Evolutionary conservation across 2,888 invertebrate species (phyloP).

Genomic region (Eurytoma californica): DNA sequence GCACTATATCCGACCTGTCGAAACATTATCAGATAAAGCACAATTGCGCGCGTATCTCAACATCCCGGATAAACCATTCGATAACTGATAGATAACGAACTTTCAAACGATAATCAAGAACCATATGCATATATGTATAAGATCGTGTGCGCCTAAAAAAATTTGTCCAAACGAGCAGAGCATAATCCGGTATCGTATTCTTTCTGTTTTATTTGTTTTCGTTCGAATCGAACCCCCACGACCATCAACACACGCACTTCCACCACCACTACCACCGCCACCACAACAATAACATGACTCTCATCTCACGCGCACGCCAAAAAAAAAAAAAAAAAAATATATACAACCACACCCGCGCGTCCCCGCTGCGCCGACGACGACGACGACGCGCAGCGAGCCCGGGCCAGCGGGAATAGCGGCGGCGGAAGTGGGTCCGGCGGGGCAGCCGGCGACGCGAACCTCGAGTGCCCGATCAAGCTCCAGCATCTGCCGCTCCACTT

Average conservation of each 20-base stretch:
- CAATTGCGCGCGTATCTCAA: too few species aligned
- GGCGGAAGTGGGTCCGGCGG: slow-evolving; percentile 34
- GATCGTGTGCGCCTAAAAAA: too few species aligned
- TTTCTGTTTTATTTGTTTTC: slow-evolving; percentile 33
- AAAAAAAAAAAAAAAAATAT: too few species aligned
- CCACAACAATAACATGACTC: too few species aligned
- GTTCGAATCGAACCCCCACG: background rate
- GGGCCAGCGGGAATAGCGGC: slow-evolving; percentile 6
- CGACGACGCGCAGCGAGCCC: slow-evolving; percentile 1
- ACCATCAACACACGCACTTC: too few species aligned
- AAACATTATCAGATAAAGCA: too few species aligned
- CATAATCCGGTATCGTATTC: slow-evolving; percentile 4
- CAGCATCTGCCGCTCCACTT: slow-evolving; percentile 70
- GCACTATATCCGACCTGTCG: too few species aligned
- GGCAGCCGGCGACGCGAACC: slow-evolving; percentile 64
- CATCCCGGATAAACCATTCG: too few species aligned
- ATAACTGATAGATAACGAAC: too few species aligned
- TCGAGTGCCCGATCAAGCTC: slow-evolving; percentile 70
- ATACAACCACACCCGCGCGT: slow-evolving; percentile 25
- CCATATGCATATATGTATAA: too few species aligned
- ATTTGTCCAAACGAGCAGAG: background rate
- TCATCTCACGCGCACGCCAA: background rate
- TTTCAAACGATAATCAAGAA: too few species aligned
- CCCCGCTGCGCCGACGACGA: background rate
- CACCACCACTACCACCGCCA: too few species aligned